Percentiles rank a stretch among this genome's conserved stretches.
Evolutionary conservation across 2,113 vertebrate genomes (phyloP).

Genomic region (Anolis carolinensis): DNA sequence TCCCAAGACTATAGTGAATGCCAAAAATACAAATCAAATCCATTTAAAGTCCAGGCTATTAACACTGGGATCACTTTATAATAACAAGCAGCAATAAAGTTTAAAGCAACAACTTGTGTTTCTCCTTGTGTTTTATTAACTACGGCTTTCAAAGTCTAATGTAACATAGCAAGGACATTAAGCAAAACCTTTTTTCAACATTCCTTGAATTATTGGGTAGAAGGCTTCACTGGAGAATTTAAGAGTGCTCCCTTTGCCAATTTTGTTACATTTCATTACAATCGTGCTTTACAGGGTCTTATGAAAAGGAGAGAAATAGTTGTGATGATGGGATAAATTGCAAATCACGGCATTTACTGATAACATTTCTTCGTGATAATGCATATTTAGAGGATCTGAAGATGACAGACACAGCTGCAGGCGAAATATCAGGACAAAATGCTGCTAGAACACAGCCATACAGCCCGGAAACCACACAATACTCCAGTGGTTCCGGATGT

Average conservation of each 20-base stretch:
- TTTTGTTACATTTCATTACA: conserved; percentile 26
- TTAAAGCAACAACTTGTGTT: conserved; percentile 57
- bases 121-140: conserved; percentile 64
- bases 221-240: conserved; percentile 50
- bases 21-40: conserved; percentile 77
- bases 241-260: conserved; percentile 41
- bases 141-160: conserved; percentile 50
- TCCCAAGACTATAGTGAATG: conserved; percentile 70
- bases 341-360: not conserved
- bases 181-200: conserved; percentile 36
- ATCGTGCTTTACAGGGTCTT: not conserved
- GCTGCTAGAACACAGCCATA: too few relatives aligned
- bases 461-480: too few relatives aligned
- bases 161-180: conserved; percentile 45
- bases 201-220: conserved; percentile 46
- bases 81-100: conserved; percentile 62
- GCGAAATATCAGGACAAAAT: too few relatives aligned
- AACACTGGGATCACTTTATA: conserved; percentile 58
- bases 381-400: not conserved
- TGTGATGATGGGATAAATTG: not conserved
- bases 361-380: not conserved
- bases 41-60: conserved; percentile 58
- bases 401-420: too few relatives aligned
- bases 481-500: too few relatives aligned
- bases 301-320: not conserved